phyloP scores from a whole-genome alignment of 92 coral and sea anemone species.

The Epizoanthus illoricatus region DNA sequence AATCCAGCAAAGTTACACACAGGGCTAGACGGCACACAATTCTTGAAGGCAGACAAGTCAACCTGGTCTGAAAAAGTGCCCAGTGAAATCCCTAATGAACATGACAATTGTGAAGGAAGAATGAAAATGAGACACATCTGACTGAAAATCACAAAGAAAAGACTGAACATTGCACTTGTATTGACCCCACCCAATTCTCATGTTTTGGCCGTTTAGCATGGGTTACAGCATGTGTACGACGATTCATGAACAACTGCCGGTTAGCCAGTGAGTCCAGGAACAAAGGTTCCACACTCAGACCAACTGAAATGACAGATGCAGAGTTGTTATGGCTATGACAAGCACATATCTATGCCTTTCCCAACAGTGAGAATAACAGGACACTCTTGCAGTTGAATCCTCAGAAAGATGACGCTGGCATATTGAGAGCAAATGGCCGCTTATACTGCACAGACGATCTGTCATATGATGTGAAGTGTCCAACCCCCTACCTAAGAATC shows the following conservation, averaged over 20 bases:
- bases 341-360: too few species aligned
- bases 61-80: constrained; percentile 8
- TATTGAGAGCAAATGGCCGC: too few species aligned
- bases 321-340: too few species aligned
- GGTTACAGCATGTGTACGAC: constrained; percentile 42
- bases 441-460: constrained; percentile 43
- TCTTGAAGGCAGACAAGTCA: constrained; percentile 6
- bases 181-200: constrained; percentile 21
- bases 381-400: constrained; percentile 16
- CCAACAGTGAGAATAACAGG: constrained; percentile 17
- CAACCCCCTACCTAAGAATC: constrained; percentile 40
- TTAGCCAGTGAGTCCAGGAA: too few species aligned
- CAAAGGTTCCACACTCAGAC: too few species aligned
- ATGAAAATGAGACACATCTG: too few species aligned
- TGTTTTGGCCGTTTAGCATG: constrained; percentile 19
- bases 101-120: too few species aligned
- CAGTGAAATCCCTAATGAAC: too few species aligned
- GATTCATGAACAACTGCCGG: constrained; percentile 24
- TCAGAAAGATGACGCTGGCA: constrained; percentile 29
- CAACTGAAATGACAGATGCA: too few species aligned
- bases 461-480: too few species aligned
- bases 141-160: too few species aligned
- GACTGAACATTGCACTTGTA: too few species aligned
- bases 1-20: constrained; percentile 53
- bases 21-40: constrained; percentile 41